phyloP scores from a whole-genome alignment of 2,113 vertebrate species.

The Eulemur rufifrons region DNA sequence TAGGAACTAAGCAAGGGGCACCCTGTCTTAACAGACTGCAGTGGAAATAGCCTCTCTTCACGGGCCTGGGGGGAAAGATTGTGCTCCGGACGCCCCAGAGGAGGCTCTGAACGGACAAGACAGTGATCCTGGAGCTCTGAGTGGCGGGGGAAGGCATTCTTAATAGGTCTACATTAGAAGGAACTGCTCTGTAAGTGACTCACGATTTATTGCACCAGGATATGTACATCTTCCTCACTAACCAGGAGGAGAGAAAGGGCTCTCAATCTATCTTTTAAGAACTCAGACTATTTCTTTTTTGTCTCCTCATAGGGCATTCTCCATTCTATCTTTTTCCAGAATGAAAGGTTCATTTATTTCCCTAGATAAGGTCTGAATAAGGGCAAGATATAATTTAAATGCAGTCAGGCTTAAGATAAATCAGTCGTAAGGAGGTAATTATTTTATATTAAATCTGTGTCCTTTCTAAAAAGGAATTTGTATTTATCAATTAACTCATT shows the following conservation, averaged over 20 bases:
- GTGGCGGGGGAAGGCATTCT: background rate
- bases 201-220: constrained; percentile 29
- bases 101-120: background rate
- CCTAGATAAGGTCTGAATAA: constrained; percentile 74
- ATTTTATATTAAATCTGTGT: constrained; percentile 69
- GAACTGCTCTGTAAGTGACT: constrained; percentile 23
- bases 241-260: constrained; percentile 39
- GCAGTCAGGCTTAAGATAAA: constrained; percentile 72
- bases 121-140: background rate
- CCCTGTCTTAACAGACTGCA: background rate
- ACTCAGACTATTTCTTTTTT: constrained; percentile 67
- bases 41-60: background rate
- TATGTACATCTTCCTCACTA: constrained; percentile 40
- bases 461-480: constrained; percentile 66
- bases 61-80: background rate
- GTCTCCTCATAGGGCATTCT: constrained; percentile 61
- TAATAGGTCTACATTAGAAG: constrained; percentile 18
- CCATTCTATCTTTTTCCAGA: constrained; percentile 72
- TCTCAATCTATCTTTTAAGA: constrained; percentile 72
- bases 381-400: constrained; percentile 68
- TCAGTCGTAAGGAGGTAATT: constrained; percentile 69
- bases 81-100: background rate
- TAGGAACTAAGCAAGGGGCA: background rate
- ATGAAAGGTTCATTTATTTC: constrained; percentile 74
- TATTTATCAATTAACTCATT: constrained; percentile 74